Evolutionary conservation across 2,113 vertebrate genomes (phyloP), one percentile per base, ranked within the genome.

Genomic region (Solea solea): DNA sequence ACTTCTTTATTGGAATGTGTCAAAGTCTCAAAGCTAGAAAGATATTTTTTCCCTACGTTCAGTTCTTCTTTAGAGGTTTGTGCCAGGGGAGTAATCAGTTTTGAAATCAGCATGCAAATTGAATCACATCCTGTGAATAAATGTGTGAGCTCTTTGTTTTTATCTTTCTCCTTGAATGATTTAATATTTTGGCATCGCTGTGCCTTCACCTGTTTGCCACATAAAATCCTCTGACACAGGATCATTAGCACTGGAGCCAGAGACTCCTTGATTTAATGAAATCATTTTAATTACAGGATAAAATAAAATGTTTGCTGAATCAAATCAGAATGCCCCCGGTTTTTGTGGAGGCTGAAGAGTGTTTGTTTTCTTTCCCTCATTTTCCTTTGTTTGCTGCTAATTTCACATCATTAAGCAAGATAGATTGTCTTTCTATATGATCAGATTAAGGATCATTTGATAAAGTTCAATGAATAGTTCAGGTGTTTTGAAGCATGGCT

Each of bases 51-150:
- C 84, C 57, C 41, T 77, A 49, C 80, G 71, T 79, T 87, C 76
- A 78, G 66, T 72, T 54, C 75, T 69, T 67, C 56, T 74, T 76
- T 74, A 73, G 48, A 70, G 64, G 53, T 72, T 80, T 72, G 78
- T 81, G 74, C 68, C 71, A 60, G 8, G 83, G 80, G 76, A 78
- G 59, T 85, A 82, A 84, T 92, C 83, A 78, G 68, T 78, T 63
- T 78, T 76, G 57, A 82, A 64, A 87, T 85, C 84, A 84, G 69
- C 76, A 89, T 90, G 80, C 67, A 89, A 87, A 91, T 85, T 81
- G 80, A 89, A 82, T 83, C 80, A 54, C 66, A 79, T 49, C 68
- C 78, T 83, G 78, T 90, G 84, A 91, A 85, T 87, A 84, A 86
- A 84, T 80, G 69, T 57, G 83, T 81, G 62, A 53, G 58, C 71